Conservation (phyloP, 2,888 invertebrate species). For the Oxycera nigricornis region DNA sequence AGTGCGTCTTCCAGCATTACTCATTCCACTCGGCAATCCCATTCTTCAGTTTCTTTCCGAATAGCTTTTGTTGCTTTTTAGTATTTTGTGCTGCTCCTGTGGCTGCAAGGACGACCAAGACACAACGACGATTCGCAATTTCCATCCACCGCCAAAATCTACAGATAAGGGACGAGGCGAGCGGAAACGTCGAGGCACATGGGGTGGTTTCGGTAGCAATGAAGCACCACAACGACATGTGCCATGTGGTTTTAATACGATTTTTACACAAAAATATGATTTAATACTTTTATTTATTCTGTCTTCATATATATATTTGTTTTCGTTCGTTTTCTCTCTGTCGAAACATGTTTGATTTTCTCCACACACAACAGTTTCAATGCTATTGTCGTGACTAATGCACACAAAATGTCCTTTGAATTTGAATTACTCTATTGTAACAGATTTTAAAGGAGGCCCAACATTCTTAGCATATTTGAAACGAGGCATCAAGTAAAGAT, state of each 20-base stretch:
- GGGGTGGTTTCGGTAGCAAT: too few relatives aligned
- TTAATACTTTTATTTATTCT: conserved; percentile 49
- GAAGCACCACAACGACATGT: conserved; percentile 47
- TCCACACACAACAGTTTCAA: neutral
- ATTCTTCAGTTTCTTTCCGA: conserved; percentile 17
- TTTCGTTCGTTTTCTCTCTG: conserved; percentile 40
- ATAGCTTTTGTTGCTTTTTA: conserved; percentile 44
- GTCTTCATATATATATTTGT: conserved; percentile 44
- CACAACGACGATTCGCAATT: conserved; percentile 35
- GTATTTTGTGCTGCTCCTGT: conserved; percentile 41
- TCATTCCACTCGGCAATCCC: conserved; percentile 18
- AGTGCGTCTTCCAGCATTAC: conserved; percentile 37
- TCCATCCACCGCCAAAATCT: conserved; percentile 32
- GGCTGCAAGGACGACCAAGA: conserved; percentile 37
- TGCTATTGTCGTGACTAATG: conserved; percentile 34
- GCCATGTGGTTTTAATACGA: conserved; percentile 50
- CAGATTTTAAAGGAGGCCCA: too few relatives aligned
- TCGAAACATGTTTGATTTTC: conserved; percentile 21
- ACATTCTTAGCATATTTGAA: too few relatives aligned
- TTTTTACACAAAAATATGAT: conserved; percentile 50
- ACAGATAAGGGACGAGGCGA: conserved; percentile 24
- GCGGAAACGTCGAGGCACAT: conserved; percentile 28
- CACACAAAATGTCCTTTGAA: conserved; percentile 44
- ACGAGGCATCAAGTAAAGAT: too few relatives aligned
- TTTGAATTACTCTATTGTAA: conserved; percentile 43